Evolutionary conservation across 1,140 invertebrate species (phyloP), one percentile per base, ranked within the genome.

Genomic region (Drosophila simulans): DNA sequence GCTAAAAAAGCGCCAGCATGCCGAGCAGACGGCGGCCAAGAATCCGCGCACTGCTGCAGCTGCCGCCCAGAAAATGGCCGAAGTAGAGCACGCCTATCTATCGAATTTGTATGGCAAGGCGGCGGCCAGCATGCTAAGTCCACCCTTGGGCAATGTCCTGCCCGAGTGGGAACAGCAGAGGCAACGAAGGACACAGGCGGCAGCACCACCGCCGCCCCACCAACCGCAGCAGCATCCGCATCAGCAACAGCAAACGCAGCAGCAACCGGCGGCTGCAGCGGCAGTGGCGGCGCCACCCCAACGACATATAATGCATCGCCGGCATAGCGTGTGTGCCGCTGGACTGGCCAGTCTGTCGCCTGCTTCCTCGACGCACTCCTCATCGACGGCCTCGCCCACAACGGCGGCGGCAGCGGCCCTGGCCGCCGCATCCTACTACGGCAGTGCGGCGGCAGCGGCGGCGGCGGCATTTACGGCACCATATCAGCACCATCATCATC

Each of bases 121-220:
- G 20, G 90, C 90, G 12, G 88, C 91, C 12, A 90, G 80, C 39
- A 90, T 92, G 84, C 51, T 91, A 15, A 91, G 86, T 74, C 90
- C 90, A 10, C 81, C 91, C 3, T 39, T 91, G 7, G 78, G 74
- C 56, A 70, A 17, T 39, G 76, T 56, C 7, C 42, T 39, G 35
- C 58, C 22, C 45, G 49, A 37, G 31, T 72, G 60, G 62, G 45
- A 56, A 46, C 55, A 75, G 7, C 63, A 35, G 22, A 58, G 55
- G 34, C 64, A 58, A 40, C 60, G 49, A 20, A 68, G 54, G n/a
- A 51, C 25, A 5, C 48, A 51, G 27, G 27, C 46, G 46, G n/a
- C 46, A 20, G 46, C 20, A 17, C n/a, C 22, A 40, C 15, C 48
- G 22, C 45, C 12, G 25, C 20, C 7, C n/a, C 22, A 45, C 20